Evolutionary conservation across 2,797 vertebrate species (phyloP), one percentile per base, ranked within the genome.

Genomic region (Hafferia zeledoni): DNA sequence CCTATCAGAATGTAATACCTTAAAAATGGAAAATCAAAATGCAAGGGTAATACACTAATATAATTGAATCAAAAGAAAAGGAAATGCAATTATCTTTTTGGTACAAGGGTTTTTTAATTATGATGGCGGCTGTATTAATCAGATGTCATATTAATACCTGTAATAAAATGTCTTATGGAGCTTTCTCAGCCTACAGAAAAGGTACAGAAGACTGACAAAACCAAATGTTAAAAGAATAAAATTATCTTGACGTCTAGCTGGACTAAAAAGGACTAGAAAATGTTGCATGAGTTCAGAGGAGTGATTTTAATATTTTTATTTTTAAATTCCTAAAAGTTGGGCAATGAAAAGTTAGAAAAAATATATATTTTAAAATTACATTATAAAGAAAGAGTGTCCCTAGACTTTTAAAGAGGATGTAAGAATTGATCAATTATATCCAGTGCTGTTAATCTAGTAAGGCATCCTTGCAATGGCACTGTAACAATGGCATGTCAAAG

Each of bases 61-160:
- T 64, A 96, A 90, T 84, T 95, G 79, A 96, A 96, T 97, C 78
- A 96, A 94, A 96, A 91, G 47, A 44, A 95, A 94, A 90, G 75
- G 53, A 96, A 96, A 97, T 92, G 55, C 50, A 96, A 97, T 96
- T 97, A 96, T 84, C 74, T 94, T 96, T 85, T 93, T 87, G 88
- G 92, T 97, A 96, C 67, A 92, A 89, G 46, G 39, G n/a, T 30
- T 23, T 96, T 88, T 59, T 93, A 95, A 96, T 97, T 95, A 94
- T 85, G 96, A 93, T 64, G 55, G 93, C 75, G 57, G 55, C 39
- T 95, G 80, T 94, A 96, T 96, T 97, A 94, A 87, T 92, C 85
- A 96, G 75, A 87, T 94, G 89, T 92, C 91, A 91, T 89, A 93
- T 94, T 96, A 96, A 91, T 72, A 94, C 80, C 95, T 95, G 33